Conservation (phyloP, 2,888 invertebrate genomes). For the Buathra laborator region DNA sequence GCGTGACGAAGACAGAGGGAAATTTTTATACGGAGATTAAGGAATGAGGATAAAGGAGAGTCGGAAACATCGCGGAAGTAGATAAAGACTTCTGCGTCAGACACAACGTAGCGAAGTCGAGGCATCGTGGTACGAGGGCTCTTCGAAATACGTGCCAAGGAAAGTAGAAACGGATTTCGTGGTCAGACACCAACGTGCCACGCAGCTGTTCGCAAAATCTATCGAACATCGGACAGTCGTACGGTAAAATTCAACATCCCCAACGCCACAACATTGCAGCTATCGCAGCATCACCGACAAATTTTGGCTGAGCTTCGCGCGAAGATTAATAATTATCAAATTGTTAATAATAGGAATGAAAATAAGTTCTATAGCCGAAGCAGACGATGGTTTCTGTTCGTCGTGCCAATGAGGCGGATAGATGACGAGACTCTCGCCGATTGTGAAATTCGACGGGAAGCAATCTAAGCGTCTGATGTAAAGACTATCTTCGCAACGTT, state of each 20-base stretch:
- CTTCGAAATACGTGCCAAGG: conserved; percentile 17
- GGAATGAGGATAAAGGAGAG: neutral
- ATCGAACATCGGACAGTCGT: neutral
- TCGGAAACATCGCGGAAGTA: neutral
- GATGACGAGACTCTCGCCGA: neutral
- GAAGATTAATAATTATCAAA: conserved; percentile 31
- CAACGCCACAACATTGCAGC: neutral
- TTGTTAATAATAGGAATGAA: conserved; percentile 35
- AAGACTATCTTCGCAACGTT: neutral
- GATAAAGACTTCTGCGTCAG: neutral
- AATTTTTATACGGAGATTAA: neutral
- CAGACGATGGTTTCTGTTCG: neutral
- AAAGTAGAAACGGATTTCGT: conserved; percentile 40
- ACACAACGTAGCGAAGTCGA: neutral
- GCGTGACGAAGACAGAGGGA: neutral
- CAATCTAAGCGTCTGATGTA: neutral
- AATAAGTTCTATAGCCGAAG: neutral
- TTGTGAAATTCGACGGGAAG: neutral
- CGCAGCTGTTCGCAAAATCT: conserved; percentile 44
- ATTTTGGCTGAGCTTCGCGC: conserved; percentile 26
- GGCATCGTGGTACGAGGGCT: neutral
- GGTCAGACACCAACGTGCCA: conserved; percentile 24
- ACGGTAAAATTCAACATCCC: neutral
- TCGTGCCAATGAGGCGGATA: conserved; percentile 33
- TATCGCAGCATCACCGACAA: neutral